Conservation (phyloP, 1,140 invertebrate genomes). For the Drosophila subobscura region DNA sequence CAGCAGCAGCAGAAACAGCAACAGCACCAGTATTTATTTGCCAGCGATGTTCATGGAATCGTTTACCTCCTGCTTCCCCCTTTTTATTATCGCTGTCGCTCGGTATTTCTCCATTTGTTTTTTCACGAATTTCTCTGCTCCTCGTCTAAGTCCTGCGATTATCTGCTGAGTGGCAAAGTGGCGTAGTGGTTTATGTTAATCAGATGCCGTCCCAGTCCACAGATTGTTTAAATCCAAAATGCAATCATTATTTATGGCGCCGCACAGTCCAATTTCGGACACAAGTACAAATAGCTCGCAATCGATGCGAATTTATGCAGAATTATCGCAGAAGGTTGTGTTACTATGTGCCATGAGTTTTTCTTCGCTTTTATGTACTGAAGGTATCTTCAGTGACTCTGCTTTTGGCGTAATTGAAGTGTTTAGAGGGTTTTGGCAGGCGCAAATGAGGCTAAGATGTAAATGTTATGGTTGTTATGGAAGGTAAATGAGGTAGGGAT, state of each 20-base stretch:
- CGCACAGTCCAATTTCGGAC: constrained; percentile 35
- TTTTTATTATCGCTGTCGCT: constrained; percentile 7
- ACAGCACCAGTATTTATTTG: background rate
- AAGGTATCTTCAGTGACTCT: no score
- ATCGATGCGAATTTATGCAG: constrained; percentile 38
- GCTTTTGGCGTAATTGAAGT: no score
- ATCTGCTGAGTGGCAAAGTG: constrained; percentile 39
- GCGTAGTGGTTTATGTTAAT: constrained; percentile 62
- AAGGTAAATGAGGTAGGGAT: no score
- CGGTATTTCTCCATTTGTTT: constrained; percentile 9
- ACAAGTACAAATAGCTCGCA: constrained; percentile 30
- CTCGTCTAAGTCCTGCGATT: constrained; percentile 28
- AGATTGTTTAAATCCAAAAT: constrained; percentile 32
- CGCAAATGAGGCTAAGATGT: no score
- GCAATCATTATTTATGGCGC: constrained; percentile 54
- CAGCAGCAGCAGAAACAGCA: background rate
- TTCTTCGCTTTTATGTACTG: no score
- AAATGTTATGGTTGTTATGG: no score
- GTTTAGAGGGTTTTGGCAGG: no score
- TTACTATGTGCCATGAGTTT: no score
- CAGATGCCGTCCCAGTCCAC: constrained; percentile 16
- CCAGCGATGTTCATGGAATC: constrained; percentile 52
- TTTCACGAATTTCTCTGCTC: constrained; percentile 6
- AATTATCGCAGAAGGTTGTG: constrained; percentile 25
- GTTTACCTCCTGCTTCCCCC: constrained; percentile 16